Evolutionary conservation across 1,140 invertebrate species (phyloP), one percentile per base, ranked within the genome.

Genomic region (Asbolus verrucosus): DNA sequence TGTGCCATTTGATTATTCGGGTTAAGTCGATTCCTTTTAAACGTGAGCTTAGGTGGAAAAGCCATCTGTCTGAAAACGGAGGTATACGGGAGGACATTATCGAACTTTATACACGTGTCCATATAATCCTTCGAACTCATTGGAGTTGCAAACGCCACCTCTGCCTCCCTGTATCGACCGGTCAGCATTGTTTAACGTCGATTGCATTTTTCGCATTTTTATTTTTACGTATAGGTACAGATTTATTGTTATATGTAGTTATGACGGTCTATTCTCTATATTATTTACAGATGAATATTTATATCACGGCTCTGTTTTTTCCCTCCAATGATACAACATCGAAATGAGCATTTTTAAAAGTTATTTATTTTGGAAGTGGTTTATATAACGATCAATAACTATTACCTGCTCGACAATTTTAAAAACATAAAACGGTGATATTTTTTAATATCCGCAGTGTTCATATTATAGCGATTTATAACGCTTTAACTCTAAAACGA

Each of bases 251-350:
- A 61, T 61, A 61, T 15, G 24, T 61, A 61, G 54, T 61, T 33
- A 16, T 14, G 54, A 15, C 54, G 15, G 8, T 18, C 19, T 46
- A 46, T 24, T 46, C 43, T 33, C 11, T 19, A 38, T 62, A 62
- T 62, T 62, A 38, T 62, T 39, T 62, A 62, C n/a, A 62, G 60
- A 62, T 62, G 60, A 62, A 62, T 62, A 62, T 62, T 62, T 62
- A 62, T 62, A 62, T 38, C 27, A 31, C 60, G 11, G 60, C 6
- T 11, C 30, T 21, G 36, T 62, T 62, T 62, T 62, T 59, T 21
- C 1, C 27, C 15, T 9, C 24, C 24, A 36, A 36, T 16, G 60
- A 13, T 62, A 62, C 36, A n/a, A 18, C 60, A 16, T 31, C 27
- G 16, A 38, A 39, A 62, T 62, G 60, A 62, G 31, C 60, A 62